phyloP scores from a whole-genome alignment of 2,797 vertebrate species.

The Pseudomugil tenellus region DNA sequence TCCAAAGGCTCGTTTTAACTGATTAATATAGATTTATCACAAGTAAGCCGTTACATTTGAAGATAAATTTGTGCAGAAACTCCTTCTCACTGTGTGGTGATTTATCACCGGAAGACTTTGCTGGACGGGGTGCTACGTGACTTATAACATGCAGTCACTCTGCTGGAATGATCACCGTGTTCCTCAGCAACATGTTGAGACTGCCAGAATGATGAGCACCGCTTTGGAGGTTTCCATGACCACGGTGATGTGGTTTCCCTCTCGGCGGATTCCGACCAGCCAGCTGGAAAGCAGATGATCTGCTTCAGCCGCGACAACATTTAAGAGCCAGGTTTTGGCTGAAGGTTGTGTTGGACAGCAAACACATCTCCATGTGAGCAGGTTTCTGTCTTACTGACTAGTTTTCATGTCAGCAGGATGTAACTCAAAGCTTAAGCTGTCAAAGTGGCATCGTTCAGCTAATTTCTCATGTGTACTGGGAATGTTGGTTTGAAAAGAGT shows the following conservation, averaged over 20 bases:
- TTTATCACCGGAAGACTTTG: slow-evolving; percentile 32
- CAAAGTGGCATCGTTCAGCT: too few relatives aligned
- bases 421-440: too few relatives aligned
- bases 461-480: not conserved
- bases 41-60: slow-evolving; percentile 25
- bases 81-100: slow-evolving; percentile 4
- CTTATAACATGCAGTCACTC: slow-evolving; percentile 35
- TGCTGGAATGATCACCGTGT: slow-evolving; percentile 61
- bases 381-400: slow-evolving; percentile 20
- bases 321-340: slow-evolving; percentile 26
- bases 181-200: slow-evolving; percentile 41
- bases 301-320: slow-evolving; percentile 20
- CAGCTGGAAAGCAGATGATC: slow-evolving; percentile 57
- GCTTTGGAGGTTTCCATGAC: slow-evolving; percentile 43
- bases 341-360: slow-evolving; percentile 38
- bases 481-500: not conserved
- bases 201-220: slow-evolving; percentile 35
- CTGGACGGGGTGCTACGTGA: slow-evolving; percentile 41
- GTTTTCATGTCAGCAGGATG: slow-evolving; percentile 1
- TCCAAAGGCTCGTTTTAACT: slow-evolving; percentile 38
- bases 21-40: slow-evolving; percentile 38
- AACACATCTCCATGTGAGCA: slow-evolving; percentile 52
- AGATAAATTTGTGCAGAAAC: slow-evolving; percentile 23
- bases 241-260: slow-evolving; percentile 36
- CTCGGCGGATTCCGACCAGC: slow-evolving; percentile 45